Conservation (phyloP, 2,888 invertebrate species). For the Thereva nobilitata region DNA sequence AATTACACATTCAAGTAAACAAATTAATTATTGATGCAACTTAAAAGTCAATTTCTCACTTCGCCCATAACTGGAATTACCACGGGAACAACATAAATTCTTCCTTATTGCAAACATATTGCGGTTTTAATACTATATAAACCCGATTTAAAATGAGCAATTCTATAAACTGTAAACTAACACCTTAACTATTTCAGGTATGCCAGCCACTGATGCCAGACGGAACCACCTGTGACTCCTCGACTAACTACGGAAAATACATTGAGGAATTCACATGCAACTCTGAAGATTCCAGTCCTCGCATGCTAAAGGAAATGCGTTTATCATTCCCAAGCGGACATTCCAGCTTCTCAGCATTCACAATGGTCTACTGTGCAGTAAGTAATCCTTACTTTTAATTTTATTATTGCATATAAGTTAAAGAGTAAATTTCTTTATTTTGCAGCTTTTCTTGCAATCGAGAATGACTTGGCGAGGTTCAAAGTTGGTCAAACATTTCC, state of each 20-base stretch:
- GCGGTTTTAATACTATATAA: too few relatives aligned
- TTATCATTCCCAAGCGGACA: conserved; percentile 92
- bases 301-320: conserved; percentile 73
- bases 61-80: too few relatives aligned
- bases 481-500: conserved; percentile 78
- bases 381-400: conserved; percentile 57
- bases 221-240: conserved; percentile 62
- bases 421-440: conserved; percentile 25
- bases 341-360: conserved; percentile 85
- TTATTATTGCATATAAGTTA: neutral
- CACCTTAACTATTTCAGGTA: conserved; percentile 60
- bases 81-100: too few relatives aligned
- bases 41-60: too few relatives aligned
- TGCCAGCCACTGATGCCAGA: conserved; percentile 73
- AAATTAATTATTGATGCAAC: too few relatives aligned
- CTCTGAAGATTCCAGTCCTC: conserved; percentile 59
- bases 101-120: too few relatives aligned
- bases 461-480: conserved; percentile 81
- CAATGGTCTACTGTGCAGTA: conserved; percentile 84
- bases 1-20: too few relatives aligned
- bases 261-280: conserved; percentile 73
- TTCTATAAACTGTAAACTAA: neutral
- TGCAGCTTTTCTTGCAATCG: conserved; percentile 84
- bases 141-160: neutral
- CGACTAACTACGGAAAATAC: conserved; percentile 67